Evolutionary conservation across 2,888 invertebrate genomes (phyloP).

Genomic region (Anodontia alba): DNA sequence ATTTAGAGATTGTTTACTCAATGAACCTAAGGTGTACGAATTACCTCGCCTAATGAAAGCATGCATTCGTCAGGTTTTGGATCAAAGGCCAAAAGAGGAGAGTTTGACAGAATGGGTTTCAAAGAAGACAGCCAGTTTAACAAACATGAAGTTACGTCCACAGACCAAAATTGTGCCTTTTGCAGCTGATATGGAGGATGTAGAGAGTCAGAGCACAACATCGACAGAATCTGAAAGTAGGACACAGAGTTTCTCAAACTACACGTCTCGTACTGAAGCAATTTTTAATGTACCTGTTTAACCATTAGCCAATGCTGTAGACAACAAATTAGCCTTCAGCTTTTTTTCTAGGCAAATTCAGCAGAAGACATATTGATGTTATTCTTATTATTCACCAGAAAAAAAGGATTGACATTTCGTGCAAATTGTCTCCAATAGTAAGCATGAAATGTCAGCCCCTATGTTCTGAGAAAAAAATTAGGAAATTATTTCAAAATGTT

Average conservation of each 20-base stretch:
- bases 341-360: too few relatives aligned
- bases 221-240: slow-evolving; percentile 23
- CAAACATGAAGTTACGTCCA: slow-evolving; percentile 71
- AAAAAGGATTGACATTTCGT: too few relatives aligned
- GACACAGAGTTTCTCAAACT: neutral
- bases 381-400: too few relatives aligned
- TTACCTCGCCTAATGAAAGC: slow-evolving; percentile 77
- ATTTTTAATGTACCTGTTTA: slow-evolving; percentile 11
- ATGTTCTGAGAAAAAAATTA: too few relatives aligned
- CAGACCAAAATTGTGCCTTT: slow-evolving; percentile 63
- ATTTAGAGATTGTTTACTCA: slow-evolving; percentile 78
- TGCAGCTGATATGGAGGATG: slow-evolving; percentile 38
- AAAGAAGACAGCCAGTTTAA: slow-evolving; percentile 74
- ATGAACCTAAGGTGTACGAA: slow-evolving; percentile 72
- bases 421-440: too few relatives aligned
- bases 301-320: neutral
- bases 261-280: neutral
- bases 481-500: too few relatives aligned
- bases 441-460: too few relatives aligned
- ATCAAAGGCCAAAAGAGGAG: slow-evolving; percentile 79
- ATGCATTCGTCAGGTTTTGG: slow-evolving; percentile 74
- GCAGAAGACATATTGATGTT: too few relatives aligned
- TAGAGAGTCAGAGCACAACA: slow-evolving; percentile 50
- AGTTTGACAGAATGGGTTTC: slow-evolving; percentile 79
- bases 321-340: too few relatives aligned